Conservation (phyloP, 2,797 vertebrate genomes). For the Melanotaenia maccullochi region DNA sequence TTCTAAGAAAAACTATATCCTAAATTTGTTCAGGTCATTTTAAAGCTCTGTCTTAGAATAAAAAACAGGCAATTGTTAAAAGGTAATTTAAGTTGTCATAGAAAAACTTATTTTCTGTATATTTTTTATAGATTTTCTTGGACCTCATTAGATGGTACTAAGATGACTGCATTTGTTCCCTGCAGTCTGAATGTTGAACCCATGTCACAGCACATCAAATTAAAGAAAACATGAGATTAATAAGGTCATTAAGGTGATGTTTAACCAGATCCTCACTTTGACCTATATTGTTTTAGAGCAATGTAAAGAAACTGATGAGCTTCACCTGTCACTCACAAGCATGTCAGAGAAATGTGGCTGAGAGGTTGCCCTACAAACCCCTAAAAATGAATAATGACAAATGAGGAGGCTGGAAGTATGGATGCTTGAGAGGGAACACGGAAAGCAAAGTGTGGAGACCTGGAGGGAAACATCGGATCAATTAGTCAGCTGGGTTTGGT, state of each 20-base stretch:
- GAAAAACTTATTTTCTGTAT: conserved; percentile 2
- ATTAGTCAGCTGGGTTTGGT: conserved; percentile 59
- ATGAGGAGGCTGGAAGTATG: conserved; percentile 27
- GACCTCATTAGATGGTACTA: conserved; percentile 33
- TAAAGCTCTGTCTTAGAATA: conserved; percentile 2
- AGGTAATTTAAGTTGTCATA: not conserved
- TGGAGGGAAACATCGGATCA: conserved; percentile 52
- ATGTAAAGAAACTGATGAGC: conserved; percentile 39
- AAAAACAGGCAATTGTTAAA: conserved; percentile 25
- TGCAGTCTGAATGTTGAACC: conserved; percentile 8
- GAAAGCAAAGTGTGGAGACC: conserved; percentile 1
- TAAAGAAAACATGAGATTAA: conserved; percentile 8
- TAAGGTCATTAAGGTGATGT: conserved; percentile 35
- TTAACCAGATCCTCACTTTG: conserved; percentile 42
- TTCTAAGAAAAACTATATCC: not conserved
- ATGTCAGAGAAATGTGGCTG: conserved; percentile 28
- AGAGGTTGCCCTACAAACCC: conserved; percentile 58
- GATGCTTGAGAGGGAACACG: conserved; percentile 8
- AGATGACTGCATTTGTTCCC: conserved; percentile 38
- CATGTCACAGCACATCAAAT: conserved; percentile 14
- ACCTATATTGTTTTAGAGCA: conserved; percentile 56
- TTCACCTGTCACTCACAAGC: conserved; percentile 40
- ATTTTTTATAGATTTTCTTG: conserved; percentile 8
- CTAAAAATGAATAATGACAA: conserved; percentile 42
- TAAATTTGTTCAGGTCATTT: conserved; percentile 7